Base-by-base conservation (phyloP, 1,140 invertebrate species). In the Diploscapter pachys region DNA sequence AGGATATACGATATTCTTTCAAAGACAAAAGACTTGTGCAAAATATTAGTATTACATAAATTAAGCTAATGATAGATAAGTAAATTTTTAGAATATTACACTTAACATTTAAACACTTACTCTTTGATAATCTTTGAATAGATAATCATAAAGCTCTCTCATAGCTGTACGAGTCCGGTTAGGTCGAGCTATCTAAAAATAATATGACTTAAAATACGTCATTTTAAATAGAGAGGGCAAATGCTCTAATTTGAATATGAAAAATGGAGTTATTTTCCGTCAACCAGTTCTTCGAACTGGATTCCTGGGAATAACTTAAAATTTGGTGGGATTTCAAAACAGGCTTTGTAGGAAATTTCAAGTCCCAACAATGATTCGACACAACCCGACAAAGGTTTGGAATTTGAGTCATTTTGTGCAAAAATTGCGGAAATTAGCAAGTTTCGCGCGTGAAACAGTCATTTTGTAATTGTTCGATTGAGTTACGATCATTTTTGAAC, bases 51-150 rank as follows among this genome's bases (percentile, higher is more conserved):
- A 11, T 59, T 59, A 59, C 9, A 59, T 31, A 59, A 59, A 59
- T 59, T 59, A 11, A 11, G 57, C 9, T 31, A 59, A 59, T 31
- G 9, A 59, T 59, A 59, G 31, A 59, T 59, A 59, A 59, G 9
- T 11, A 59, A 59, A 59, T 59, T 59, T 59, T 59, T 31, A 59
- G 31, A 59, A 59, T 59, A 11, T 59, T 11, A 72, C 59, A 75
- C 62, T 5, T 64, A 80, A 55, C 78, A 77, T 52, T 79, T 79
- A 13, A 79, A 11, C 5, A 71, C 48, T 3, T 13, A 48, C 79
- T 57, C 74, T 73, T 55, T 80, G 74, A 65, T 81, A 81, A 31
- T 79, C 80, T 31, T 67, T 50, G 54, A 81, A 81, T 6, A 81
- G 59, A 65, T 81, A 63, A 53, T 81, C 76, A 59, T 81, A 81